phyloP scores from a whole-genome alignment of 1,140 invertebrate genomes.

The Drosophila lini region DNA sequence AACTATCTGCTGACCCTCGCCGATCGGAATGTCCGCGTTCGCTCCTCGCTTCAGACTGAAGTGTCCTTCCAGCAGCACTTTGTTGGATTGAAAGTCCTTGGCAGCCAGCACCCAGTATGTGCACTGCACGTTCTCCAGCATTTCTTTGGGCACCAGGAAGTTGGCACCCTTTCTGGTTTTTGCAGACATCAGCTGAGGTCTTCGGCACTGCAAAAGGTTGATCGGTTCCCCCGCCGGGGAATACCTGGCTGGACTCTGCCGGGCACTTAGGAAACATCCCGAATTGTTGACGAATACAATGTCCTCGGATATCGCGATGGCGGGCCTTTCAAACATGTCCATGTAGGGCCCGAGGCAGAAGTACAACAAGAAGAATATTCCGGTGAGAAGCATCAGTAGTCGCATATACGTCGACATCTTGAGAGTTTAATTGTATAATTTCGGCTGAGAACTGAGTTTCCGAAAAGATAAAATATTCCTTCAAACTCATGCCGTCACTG shows the following conservation, averaged over 20 bases:
- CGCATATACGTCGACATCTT: conserved; percentile 10
- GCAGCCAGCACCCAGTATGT: conserved; percentile 6
- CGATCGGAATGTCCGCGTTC: not conserved
- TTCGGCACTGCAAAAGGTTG: not conserved
- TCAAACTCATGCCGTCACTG: not conserved
- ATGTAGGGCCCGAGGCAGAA: conserved; percentile 10
- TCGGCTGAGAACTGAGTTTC: not conserved
- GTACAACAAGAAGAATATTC: conserved; percentile 16
- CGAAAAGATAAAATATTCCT: too few species aligned
- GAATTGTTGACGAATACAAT: conserved; percentile 42
- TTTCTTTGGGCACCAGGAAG: not conserved
- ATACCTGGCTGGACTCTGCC: not conserved
- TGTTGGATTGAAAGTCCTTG: not conserved
- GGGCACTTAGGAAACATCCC: conserved; percentile 20
- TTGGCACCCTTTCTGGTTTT: not conserved
- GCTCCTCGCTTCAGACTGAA: not conserved
- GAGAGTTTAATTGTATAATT: not conserved
- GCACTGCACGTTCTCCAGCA: conserved; percentile 4
- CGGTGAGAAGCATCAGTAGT: conserved; percentile 8
- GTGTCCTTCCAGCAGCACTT: not conserved
- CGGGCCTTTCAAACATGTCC: not conserved
- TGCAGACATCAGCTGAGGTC: conserved; percentile 5
- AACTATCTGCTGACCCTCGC: conserved; percentile 21
- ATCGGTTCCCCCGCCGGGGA: not conserved
- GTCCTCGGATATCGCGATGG: not conserved